Evolutionary conservation across 2,113 vertebrate species (phyloP), one percentile per base, ranked within the genome.

Genomic region (Nyctereutes procyonoides): DNA sequence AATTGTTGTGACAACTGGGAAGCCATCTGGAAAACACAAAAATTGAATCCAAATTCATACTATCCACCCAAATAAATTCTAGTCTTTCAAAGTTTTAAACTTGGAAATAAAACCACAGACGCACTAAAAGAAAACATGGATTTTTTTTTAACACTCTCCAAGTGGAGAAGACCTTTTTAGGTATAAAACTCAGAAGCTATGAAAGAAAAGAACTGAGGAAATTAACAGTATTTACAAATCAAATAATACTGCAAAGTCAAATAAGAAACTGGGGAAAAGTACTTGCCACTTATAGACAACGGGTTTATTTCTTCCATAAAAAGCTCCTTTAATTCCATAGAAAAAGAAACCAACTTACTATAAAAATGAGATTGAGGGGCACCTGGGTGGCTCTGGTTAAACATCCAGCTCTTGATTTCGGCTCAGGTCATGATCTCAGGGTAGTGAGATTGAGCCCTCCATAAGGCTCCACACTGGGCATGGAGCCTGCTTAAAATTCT

Each of bases 61-160:
- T 58, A 2, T 30, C 62, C 53, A 85, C 53, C 38, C 80, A 24
- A 92, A 51, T 96, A 84, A 79, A 89, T 80, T 67, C 30, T 80
- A 26, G 13, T 92, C 17, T 95, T 86, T 88, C 62, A 60, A 62
- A 91, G 80, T 74, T 87, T 60, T 88, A 55, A 92, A 58, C 35
- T 92, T 94, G n/a, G 38, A 90, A 94, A 94, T 84, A 62, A 58
- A 96, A 73, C 74, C 60, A 56, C 15, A 81, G 62, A 97, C 90
- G 15, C 63, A 74, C 58, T 65, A 35, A 69, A 90, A 90, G 38
- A 96, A 96, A 95, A 90, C 28, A 85, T 32, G 30, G 28, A 35
- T 63, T 84, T 16, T 84, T 16, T 73, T 65, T 32, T 32, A 30
- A 71, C 65, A 71, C 4, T 81, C 9, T 94, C 22, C 14, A 95